Conservation (phyloP, 2,113 vertebrate species). For the Pelvicachromis taeniatus region DNA sequence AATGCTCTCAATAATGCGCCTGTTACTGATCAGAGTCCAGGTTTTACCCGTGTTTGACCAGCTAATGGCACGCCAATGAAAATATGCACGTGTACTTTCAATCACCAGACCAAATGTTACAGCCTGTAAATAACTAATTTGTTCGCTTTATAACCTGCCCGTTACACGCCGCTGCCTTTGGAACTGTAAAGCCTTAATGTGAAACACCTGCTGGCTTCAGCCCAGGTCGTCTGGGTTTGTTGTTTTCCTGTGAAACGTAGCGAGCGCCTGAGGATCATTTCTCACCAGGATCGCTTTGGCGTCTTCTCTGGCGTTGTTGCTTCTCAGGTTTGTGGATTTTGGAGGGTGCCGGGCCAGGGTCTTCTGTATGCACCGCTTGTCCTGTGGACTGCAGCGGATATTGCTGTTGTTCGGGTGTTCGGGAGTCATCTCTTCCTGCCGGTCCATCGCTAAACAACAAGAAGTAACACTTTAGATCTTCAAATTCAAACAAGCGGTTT, state of each 20-base stretch:
- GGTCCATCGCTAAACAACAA: constrained; percentile 69
- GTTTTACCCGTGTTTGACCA: not conserved
- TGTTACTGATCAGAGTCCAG: not conserved
- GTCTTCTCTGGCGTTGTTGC: constrained; percentile 75
- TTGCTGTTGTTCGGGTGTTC: constrained; percentile 89
- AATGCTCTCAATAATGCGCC: not conserved
- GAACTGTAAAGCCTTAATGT: constrained; percentile 22
- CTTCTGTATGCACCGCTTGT: constrained; percentile 88
- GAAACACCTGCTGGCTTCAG: constrained; percentile 35
- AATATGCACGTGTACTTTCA: constrained; percentile 24
- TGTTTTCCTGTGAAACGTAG: not conserved
- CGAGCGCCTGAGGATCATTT: not conserved
- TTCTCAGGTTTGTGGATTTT: constrained; percentile 82
- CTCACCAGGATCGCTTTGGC: constrained; percentile 73
- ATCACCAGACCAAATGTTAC: constrained; percentile 29
- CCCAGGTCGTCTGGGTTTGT: not conserved
- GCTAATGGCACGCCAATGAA: constrained; percentile 29
- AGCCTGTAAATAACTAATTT: constrained; percentile 50
- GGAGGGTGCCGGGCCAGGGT: constrained; percentile 73
- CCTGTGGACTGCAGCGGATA: constrained; percentile 84
- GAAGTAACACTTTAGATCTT: not conserved
- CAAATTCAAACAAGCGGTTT: not conserved
- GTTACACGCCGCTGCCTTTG: constrained; percentile 9
- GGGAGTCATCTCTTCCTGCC: constrained; percentile 76
- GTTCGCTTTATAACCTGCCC: constrained; percentile 39